Percentiles rank a stretch among this genome's conserved stretches.
Evolutionary conservation across 2,113 vertebrate genomes (phyloP).

Genomic region (Phrynosoma blainvillii): DNA sequence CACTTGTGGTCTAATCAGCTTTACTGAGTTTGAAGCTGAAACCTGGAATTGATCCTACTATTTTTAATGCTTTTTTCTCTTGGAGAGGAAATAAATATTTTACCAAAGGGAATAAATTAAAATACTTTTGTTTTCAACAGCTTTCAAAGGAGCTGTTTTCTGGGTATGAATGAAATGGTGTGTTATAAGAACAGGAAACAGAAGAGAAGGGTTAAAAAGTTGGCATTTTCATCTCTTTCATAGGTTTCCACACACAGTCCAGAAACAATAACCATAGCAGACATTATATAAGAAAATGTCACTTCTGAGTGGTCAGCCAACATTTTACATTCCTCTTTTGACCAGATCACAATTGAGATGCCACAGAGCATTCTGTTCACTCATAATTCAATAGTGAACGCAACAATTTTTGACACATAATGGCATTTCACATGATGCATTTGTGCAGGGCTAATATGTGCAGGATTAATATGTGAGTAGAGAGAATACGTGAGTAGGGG

Average conservation of each 20-base stretch:
- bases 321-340: slow-evolving; percentile 31
- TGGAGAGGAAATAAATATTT: slow-evolving; percentile 25
- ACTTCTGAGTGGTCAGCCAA: slow-evolving; percentile 37
- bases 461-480: no score
- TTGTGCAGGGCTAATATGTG: no score
- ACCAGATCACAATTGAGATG: slow-evolving; percentile 40
- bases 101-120: slow-evolving; percentile 18
- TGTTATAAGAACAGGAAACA: slow-evolving; percentile 29
- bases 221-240: slow-evolving; percentile 34
- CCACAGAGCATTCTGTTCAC: neutral
- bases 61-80: neutral
- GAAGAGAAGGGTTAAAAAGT: slow-evolving; percentile 11
- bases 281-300: neutral
- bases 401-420: neutral
- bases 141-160: neutral
- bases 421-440: neutral
- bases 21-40: slow-evolving; percentile 25
- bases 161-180: neutral
- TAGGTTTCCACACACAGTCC: neutral
- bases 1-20: neutral
- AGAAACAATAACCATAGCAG: slow-evolving; percentile 12
- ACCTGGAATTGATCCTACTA: slow-evolving; percentile 14
- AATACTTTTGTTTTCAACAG: neutral
- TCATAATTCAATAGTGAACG: slow-evolving; percentile 23
- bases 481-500: no score